A percentile compares a stretch with the other conserved stretches of the same genome.
Evolutionary conservation across 2,888 invertebrate genomes (phyloP).

Genomic region (Rhagophthalmus giganteus): DNA sequence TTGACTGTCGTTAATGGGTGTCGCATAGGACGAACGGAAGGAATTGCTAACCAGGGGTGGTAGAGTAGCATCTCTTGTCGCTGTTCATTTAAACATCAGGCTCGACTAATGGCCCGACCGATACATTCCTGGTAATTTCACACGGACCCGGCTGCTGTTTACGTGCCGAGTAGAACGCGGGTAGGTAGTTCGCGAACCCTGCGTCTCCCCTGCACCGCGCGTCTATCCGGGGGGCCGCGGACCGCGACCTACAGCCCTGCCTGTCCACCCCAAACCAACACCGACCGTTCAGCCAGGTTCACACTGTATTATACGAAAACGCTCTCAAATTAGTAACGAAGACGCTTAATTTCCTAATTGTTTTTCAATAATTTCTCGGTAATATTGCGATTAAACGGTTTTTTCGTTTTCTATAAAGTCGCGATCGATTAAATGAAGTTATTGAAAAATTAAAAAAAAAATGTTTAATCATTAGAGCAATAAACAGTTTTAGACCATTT

Average conservation of each 20-base stretch:
- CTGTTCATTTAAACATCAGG: conserved; percentile 42
- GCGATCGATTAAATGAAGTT: neutral
- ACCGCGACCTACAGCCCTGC: conserved; percentile 46
- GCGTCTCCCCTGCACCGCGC: conserved; percentile 34
- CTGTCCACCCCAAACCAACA: conserved; percentile 42
- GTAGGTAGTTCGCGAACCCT: conserved; percentile 44
- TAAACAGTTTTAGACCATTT: too few relatives aligned
- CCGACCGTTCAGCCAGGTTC: conserved; percentile 31
- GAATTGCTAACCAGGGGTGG: conserved; percentile 33
- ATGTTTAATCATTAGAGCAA: neutral
- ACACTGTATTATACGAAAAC: conserved; percentile 29
- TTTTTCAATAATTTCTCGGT: too few relatives aligned
- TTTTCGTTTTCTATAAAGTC: neutral
- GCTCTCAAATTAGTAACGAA: conserved; percentile 17
- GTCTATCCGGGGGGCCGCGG: conserved; percentile 34
- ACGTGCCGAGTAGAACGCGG: conserved; percentile 37
- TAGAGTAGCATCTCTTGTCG: conserved; percentile 40
- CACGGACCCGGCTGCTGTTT: conserved; percentile 41
- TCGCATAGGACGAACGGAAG: conserved; percentile 23
- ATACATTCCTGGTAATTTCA: conserved; percentile 45
- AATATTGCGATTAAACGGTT: too few relatives aligned
- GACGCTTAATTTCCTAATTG: too few relatives aligned
- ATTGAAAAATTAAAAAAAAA: neutral
- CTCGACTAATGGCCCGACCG: conserved; percentile 38
- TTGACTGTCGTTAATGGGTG: conserved; percentile 23